Evolutionary conservation across 1,140 invertebrate genomes (phyloP), one percentile per base, ranked within the genome.

Genomic region (Heliconius eleuchia): DNA sequence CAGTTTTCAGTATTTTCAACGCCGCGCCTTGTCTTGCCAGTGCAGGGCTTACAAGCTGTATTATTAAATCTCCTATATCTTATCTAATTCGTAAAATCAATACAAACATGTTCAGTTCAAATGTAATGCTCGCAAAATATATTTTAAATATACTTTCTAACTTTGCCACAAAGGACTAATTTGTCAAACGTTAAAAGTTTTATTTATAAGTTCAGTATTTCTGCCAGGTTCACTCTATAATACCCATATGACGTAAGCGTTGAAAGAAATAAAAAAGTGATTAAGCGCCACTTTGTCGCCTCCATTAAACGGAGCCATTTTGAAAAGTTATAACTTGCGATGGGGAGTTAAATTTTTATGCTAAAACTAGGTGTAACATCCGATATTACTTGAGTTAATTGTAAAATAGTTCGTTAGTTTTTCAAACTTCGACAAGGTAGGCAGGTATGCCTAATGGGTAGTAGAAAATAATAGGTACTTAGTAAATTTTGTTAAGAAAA

Each of bases 241-340:
- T 66, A 66, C 60, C 60, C 60, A 66, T 66, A 66, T 66, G 60
- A 66, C 81, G 82, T 79, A 73, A 74, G 82, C 70, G 80, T 83
- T 72, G 70, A 76, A 82, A 82, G 84, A 76, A 85, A 83, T 66
- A 88, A 85, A 84, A 89, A 87, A 89, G 88, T 89, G 88, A 88
- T 91, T 89, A 91, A 89, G 89, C 87, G 87, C 85, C 87, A 87
- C 87, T 89, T 88, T 85, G 86, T 84, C 82, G 76, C 78, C 71
- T 81, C 78, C 82, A 77, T 77, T 79, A 75, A 73, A 76, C 66
- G 60, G 60, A 71, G 66, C 71, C 57, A 72, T 78, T 78, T 55
- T 78, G 27, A 27, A 66, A 66, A 66, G 60, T 66, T 66, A 66
- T 66, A 66, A 66, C 60, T 66, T 66, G 60, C 13, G 23, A 66